Evolutionary conservation across 2,113 vertebrate genomes (phyloP), one percentile per base, ranked within the genome.

Genomic region (Neolamprologus toae): DNA sequence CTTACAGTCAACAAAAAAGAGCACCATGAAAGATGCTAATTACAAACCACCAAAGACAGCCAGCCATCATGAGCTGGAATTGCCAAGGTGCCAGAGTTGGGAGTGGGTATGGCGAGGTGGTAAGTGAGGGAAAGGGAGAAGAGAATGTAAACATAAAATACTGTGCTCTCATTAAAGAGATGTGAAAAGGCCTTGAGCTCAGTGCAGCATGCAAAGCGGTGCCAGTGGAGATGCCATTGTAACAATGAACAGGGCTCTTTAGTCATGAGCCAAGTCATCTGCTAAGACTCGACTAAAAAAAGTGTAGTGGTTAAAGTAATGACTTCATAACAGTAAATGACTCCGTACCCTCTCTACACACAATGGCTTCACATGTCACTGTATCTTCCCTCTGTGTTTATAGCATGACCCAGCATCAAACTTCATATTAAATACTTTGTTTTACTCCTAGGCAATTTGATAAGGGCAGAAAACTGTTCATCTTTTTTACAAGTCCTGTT

Each of bases 91-190:
- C 66, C 83, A 83, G 37, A 49, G 61, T 81, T 84, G 37, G 89
- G 80, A 84, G 57, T 35, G 57, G 49, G 76, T 55, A 82, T 7
- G 23, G 19, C 31, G 61, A 80, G 55, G 40, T 73, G 61, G 71
- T 33, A 61, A 66, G 78, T n/a, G 80, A 54, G 59, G 19, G 57
- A 40, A 81, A 54, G 40, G 57, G 5, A 40, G 73, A 83, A 47
- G 26, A 71, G 87, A 89, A 92, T 90, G 80, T 88, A 95, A 93
- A 96, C 89, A 94, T 71, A 88, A 91, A 93, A 91, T 92, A 88
- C 68, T 86, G 85, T 93, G 89, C 93, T 90, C 92, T 96, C 91
- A 94, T 96, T 95, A 96, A 93, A 93, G 92, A 92, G 88, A 89
- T 89, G 83, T 87, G 90, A 94, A 93, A 90, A 93, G 84, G 88